Conservation (phyloP, 2,888 invertebrate genomes). For the Dynastes grantii region DNA sequence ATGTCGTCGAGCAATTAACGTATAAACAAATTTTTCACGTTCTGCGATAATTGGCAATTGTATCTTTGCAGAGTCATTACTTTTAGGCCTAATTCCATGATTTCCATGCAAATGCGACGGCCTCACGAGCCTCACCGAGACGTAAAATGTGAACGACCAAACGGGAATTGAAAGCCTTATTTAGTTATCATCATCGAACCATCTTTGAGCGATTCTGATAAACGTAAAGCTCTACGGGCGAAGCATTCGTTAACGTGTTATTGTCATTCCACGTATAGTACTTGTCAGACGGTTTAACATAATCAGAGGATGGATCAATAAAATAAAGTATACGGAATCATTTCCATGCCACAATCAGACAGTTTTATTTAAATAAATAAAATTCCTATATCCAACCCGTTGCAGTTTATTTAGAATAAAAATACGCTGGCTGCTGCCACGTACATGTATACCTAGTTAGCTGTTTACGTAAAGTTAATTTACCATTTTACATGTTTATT, state of each 20-base stretch:
- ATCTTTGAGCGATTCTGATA: conserved; percentile 31
- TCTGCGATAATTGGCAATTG: conserved; percentile 45
- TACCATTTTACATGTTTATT: conserved; percentile 33
- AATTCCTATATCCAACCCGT: conserved; percentile 20
- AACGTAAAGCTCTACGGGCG: conserved; percentile 14
- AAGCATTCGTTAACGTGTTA: conserved; percentile 14
- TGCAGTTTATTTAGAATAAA: conserved; percentile 41
- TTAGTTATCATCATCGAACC: conserved; percentile 36
- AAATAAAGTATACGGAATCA: conserved; percentile 1
- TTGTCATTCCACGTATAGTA: conserved; percentile 30
- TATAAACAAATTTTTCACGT: conserved; percentile 37
- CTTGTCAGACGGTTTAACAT: conserved; percentile 2
- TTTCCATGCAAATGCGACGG: conserved; percentile 49
- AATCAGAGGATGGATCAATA: conserved; percentile 13
- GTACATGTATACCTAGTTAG: background rate
- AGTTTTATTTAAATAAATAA: conserved; percentile 43
- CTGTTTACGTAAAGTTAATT: conserved; percentile 8
- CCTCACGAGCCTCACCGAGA: conserved; percentile 6
- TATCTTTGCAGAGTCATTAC: conserved; percentile 40
- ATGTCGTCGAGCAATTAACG: conserved; percentile 30
- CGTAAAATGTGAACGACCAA: conserved; percentile 31
- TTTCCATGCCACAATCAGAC: conserved; percentile 11
- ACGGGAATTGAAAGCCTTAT: conserved; percentile 30
- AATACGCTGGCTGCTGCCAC: background rate
- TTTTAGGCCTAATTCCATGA: conserved; percentile 46